A percentile compares a stretch with the other conserved stretches of the same genome.
Conservation (phyloP, 1,140 invertebrate species). For the Drosophila kikkawai region DNA sequence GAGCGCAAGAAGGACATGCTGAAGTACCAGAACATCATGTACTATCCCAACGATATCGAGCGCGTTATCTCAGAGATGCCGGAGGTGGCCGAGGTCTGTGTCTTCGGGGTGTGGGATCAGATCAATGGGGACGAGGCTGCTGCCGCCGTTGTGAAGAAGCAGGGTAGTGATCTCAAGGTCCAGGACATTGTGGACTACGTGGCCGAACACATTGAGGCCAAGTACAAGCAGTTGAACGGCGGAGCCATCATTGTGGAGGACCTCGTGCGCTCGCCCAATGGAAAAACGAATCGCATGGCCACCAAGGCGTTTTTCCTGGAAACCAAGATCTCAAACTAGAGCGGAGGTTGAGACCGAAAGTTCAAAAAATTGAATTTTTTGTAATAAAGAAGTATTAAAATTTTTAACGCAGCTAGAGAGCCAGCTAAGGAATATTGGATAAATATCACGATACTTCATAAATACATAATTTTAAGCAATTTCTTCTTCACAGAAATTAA, state of each 20-base stretch:
- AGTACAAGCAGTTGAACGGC: slow-evolving; percentile 79
- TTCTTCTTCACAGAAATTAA: not conserved
- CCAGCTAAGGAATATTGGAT: not conserved
- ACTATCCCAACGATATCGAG: slow-evolving; percentile 75
- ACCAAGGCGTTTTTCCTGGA: slow-evolving; percentile 63
- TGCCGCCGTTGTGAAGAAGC: slow-evolving; percentile 63
- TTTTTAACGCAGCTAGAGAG: not conserved
- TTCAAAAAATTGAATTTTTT: not conserved
- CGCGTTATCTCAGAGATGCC: slow-evolving; percentile 57
- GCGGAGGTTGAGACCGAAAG: not conserved
- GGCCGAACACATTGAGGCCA: slow-evolving; percentile 28
- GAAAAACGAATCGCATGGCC: slow-evolving; percentile 63
- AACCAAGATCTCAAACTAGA: slow-evolving; percentile 9
- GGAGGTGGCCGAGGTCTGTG: slow-evolving; percentile 66
- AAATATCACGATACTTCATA: not conserved
- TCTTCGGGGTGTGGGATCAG: slow-evolving; percentile 69
- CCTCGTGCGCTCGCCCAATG: slow-evolving; percentile 73
- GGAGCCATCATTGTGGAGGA: slow-evolving; percentile 85
- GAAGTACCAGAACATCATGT: slow-evolving; percentile 79
- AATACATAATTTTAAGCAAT: not conserved
- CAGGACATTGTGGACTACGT: slow-evolving; percentile 69
- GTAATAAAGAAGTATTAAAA: not conserved
- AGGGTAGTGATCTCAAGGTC: slow-evolving; percentile 38
- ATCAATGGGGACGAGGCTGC: slow-evolving; percentile 59
- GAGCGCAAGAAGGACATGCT: slow-evolving; percentile 89